Percentiles rank a stretch among this genome's conserved stretches.
These are phyloP conservation scores for Trypoxylus dichotomus DNA, from an alignment of 1,140 invertebrate species.

Conservation along the genomic window DNA sequence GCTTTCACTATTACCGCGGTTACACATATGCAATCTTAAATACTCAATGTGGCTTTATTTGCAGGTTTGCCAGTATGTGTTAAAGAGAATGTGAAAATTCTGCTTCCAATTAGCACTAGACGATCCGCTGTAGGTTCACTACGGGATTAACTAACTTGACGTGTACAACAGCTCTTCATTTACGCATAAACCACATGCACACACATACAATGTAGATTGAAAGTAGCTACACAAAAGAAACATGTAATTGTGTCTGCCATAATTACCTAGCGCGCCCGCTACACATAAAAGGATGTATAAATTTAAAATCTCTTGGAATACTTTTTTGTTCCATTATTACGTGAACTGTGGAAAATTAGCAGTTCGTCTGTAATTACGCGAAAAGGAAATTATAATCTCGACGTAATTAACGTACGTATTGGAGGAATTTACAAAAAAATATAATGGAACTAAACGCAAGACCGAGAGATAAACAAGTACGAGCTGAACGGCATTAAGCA, in stretches of 20 bases:
- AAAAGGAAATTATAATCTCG: not conserved
- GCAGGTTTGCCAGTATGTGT: not conserved
- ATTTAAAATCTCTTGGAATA: not conserved
- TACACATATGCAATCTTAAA: no score
- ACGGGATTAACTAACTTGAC: not conserved
- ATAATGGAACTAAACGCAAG: not conserved
- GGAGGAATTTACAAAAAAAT: conserved; percentile 3
- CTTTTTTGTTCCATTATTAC: not conserved
- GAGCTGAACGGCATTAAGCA: not conserved
- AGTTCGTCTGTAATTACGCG: not conserved
- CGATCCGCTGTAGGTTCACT: not conserved
- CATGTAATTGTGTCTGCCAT: not conserved
- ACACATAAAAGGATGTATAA: not conserved
- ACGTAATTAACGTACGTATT: not conserved
- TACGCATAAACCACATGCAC: not conserved
- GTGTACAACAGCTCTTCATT: not conserved
- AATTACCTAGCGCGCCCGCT: not conserved
- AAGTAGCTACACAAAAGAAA: not conserved
- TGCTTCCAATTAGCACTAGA: not conserved
- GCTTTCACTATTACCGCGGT: no score
- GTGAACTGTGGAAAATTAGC: conserved; percentile 2
- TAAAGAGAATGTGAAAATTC: conserved; percentile 7
- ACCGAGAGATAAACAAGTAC: not conserved
- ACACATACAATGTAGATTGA: not conserved
- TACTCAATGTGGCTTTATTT: no score